A percentile compares a stretch with the other conserved stretches of the same genome.
These are phyloP conservation scores for Tupaia chinensis DNA, from an alignment of 2,113 vertebrate genomes.

Conservation along the genomic window DNA sequence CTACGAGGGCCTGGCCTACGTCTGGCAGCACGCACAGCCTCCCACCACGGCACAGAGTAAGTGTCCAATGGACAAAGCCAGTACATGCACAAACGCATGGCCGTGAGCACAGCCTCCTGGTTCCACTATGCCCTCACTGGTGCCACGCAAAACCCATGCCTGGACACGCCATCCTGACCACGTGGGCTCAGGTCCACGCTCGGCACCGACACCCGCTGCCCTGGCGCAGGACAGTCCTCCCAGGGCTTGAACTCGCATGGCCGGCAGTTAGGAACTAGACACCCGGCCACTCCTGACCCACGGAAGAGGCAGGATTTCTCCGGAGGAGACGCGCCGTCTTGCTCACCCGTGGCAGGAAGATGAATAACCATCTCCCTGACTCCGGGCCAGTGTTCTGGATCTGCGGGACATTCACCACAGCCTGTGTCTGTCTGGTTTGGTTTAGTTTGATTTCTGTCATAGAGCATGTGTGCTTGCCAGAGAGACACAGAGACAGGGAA, in stretches of 20 bases:
- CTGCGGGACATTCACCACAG: too few species aligned
- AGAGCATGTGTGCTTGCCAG: too few species aligned
- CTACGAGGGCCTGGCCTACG: too few species aligned
- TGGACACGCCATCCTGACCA: not conserved
- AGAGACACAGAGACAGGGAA: too few species aligned
- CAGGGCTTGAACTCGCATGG: not conserved
- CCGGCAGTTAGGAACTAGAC: not conserved
- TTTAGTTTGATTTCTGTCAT: too few species aligned
- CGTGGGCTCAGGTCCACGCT: not conserved
- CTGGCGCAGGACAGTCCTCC: not conserved
- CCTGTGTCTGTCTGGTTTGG: too few species aligned
- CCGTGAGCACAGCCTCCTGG: not conserved
- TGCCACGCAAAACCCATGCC: not conserved
- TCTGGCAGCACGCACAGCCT: too few species aligned
- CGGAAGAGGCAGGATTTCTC: not conserved
- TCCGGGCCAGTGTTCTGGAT: too few species aligned
- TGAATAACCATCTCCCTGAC: not conserved
- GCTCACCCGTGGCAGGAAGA: not conserved
- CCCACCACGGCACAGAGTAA: not conserved
- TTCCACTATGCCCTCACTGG: not conserved
- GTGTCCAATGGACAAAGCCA: not conserved
- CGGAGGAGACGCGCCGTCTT: not conserved
- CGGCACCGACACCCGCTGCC: not conserved
- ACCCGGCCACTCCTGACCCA: not conserved
- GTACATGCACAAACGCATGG: too few species aligned